phyloP scores from a whole-genome alignment of 23 tunicate genomes.

The Halocynthia aurantium region DNA sequence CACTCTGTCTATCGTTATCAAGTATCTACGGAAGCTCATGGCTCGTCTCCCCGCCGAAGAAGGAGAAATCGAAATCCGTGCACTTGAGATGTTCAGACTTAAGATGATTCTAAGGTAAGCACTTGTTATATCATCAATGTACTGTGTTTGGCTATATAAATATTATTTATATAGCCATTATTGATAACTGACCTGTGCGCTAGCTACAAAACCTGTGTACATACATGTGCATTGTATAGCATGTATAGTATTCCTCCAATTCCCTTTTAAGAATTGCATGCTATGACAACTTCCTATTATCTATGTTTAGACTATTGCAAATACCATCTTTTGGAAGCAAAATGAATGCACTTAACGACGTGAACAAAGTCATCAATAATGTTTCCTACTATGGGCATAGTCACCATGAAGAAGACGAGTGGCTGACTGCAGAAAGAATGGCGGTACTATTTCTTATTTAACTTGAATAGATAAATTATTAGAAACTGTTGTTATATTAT shows the following conservation, averaged over 20 bases:
- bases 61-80: slow-evolving; percentile 15
- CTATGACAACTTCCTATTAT: no score
- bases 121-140: no score
- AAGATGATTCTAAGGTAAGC: slow-evolving; percentile 20
- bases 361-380: slow-evolving; percentile 21
- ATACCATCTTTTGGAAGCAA: slow-evolving; percentile 27
- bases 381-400: slow-evolving; percentile 20
- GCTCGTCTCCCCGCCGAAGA: slow-evolving; percentile 10
- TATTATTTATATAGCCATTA: neutral
- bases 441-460: neutral
- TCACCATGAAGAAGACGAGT: slow-evolving; percentile 25
- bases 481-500: no score
- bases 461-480: no score
- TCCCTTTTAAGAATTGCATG: neutral
- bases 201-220: neutral
- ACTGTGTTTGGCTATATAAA: neutral
- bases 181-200: neutral
- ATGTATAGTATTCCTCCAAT: neutral
- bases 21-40: slow-evolving; percentile 18
- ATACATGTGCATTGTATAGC: neutral
- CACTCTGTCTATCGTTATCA: slow-evolving; percentile 18
- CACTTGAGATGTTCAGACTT: slow-evolving; percentile 21
- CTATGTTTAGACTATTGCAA: slow-evolving; percentile 9
- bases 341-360: slow-evolving; percentile 27
- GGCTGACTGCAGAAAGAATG: slow-evolving; percentile 25